Conservation (phyloP, 1,140 invertebrate genomes). For the Megalonaias nervosa region DNA sequence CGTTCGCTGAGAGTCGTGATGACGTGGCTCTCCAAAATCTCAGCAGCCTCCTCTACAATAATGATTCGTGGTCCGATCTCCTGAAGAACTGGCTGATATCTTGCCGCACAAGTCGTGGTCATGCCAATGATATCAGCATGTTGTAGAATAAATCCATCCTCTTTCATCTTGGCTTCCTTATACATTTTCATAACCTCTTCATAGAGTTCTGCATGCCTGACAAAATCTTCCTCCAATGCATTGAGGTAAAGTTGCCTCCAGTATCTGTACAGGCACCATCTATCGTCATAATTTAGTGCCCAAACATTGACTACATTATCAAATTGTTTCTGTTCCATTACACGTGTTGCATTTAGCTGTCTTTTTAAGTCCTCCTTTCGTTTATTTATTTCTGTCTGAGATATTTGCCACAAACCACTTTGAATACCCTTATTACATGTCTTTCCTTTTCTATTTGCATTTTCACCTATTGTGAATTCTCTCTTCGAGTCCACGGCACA, state of each 20-base stretch:
- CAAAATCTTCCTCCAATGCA: conserved; percentile 32
- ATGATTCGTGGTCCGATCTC: conserved; percentile 60
- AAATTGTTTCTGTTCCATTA: conserved; percentile 44
- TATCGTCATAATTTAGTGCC: conserved; percentile 47
- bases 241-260: conserved; percentile 59
- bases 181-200: conserved; percentile 34
- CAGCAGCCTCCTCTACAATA: conserved; percentile 69
- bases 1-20: conserved; percentile 74
- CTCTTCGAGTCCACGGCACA: conserved; percentile 10
- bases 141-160: conserved; percentile 62
- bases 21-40: conserved; percentile 66
- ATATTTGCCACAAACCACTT: conserved; percentile 13
- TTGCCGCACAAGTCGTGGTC: conserved; percentile 69
- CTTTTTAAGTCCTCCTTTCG: conserved; percentile 18
- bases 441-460: conserved; percentile 10
- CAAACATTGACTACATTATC: conserved; percentile 47
- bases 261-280: conserved; percentile 67
- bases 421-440: conserved; percentile 3
- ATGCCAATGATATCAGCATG: conserved; percentile 65
- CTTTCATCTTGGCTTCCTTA: conserved; percentile 51
- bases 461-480: conserved; percentile 13
- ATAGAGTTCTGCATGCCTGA: conserved; percentile 43
- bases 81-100: conserved; percentile 51
- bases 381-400: conserved; percentile 27
- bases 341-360: conserved; percentile 20